Evolutionary conservation across 2,888 invertebrate genomes (phyloP).

Genomic region (Mythimna impura): DNA sequence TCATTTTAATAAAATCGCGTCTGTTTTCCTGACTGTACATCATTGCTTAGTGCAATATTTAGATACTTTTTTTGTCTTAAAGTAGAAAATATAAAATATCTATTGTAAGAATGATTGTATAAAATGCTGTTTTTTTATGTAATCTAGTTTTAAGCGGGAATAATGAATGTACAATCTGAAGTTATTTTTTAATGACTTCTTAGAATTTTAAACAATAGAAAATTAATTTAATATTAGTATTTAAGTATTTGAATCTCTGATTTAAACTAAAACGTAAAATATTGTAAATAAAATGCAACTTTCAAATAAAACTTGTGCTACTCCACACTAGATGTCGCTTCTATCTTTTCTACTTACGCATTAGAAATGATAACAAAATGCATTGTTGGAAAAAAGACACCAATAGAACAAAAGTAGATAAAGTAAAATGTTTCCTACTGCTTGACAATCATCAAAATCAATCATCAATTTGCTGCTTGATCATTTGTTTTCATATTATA

Average conservation of each 20-base stretch:
- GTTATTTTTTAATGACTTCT: slow-evolving; percentile 31
- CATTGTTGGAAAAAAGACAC: not conserved
- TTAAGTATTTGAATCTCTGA: slow-evolving; percentile 44
- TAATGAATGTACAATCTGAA: slow-evolving; percentile 33
- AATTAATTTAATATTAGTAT: slow-evolving; percentile 4
- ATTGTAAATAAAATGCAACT: slow-evolving; percentile 16
- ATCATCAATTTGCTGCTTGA: too few species aligned
- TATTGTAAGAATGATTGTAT: slow-evolving; percentile 21
- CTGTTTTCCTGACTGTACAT: not conserved
- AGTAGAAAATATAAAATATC: not conserved
- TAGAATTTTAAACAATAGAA: slow-evolving; percentile 14
- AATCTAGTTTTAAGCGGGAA: slow-evolving; percentile 37
- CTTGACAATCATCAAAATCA: too few species aligned
- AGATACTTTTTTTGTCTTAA: not conserved
- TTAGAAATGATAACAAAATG: not conserved
- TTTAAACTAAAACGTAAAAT: slow-evolving; percentile 1
- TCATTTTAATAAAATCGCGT: not conserved
- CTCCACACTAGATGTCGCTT: slow-evolving; percentile 44
- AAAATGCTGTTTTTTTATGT: slow-evolving; percentile 19
- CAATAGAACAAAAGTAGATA: not conserved
- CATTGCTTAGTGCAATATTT: slow-evolving; percentile 3
- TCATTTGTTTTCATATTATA: too few species aligned
- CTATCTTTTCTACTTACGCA: not conserved
- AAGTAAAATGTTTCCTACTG: not conserved
- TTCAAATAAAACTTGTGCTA: slow-evolving; percentile 25